Evolutionary conservation across 2,888 invertebrate genomes (phyloP), one percentile per base, ranked within the genome.

Genomic region (Drosophila anceps): DNA sequence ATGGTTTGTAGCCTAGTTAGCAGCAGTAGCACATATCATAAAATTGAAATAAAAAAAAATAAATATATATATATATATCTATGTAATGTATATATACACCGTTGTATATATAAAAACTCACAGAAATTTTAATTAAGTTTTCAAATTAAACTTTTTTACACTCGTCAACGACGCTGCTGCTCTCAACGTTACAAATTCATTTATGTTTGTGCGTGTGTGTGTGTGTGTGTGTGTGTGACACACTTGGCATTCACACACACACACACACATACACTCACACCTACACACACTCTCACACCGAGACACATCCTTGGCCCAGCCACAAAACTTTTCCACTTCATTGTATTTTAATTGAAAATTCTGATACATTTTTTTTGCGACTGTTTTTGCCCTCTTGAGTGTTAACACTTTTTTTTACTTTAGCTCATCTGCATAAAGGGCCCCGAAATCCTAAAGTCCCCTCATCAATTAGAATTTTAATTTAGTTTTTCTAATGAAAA

Each of bases 101-200:
- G 13, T n/a, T 66, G 44, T 64, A 64, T 54, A 54, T 31, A 57
- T 63, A n/a, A 12, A 48, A 48, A 66, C 43, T 69, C 61, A 69
- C 65, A 80, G 73, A 81, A 72, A 79, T 85, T 84, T 84, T 84
- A 84, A 84, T 84, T 86, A 86, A 86, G 84, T 84, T 84, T 84
- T 84, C 82, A 84, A 84, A 86, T 86, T 76, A 81, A 84, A 84
- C 84, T 83, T 83, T 83, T 83, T 82, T 85, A 68, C 78, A 76
- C 82, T 55, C 75, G 65, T 51, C 50, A 69, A 18, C 55, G 68
- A 58, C 59, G 64, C 57, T 65, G 74, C 67, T 65, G 59, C 79
- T 60, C 67, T 65, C 76, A 57, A 51, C 43, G 35, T 39, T 51
- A 59, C 60, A 73, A n/a, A 39, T 44, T 46, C 55, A 57, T 65